Evolutionary conservation across 2,888 invertebrate species (phyloP).

Genomic region (Stenodera caucasica): DNA sequence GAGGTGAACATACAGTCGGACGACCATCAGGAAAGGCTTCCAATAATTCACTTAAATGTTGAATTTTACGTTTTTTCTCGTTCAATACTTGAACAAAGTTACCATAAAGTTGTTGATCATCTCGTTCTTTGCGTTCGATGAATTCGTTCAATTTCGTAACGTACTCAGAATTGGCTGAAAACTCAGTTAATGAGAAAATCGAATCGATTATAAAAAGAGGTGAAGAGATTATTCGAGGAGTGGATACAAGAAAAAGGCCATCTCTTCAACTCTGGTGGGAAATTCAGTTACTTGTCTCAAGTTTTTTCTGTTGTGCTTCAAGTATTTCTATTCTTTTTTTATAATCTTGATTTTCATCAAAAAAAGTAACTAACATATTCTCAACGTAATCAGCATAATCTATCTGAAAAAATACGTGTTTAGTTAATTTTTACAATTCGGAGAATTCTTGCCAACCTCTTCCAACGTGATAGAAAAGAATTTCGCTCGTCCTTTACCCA

Average conservation of each 20-base stretch:
- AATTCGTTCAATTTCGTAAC: conserved; percentile 38
- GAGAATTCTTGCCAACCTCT: too few species aligned
- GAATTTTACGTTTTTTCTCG: conserved; percentile 50
- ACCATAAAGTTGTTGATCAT: conserved; percentile 44
- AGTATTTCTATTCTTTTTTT: conserved; percentile 4
- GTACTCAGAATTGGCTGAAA: conserved; percentile 30
- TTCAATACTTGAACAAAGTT: conserved; percentile 48
- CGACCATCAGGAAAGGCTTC: conserved; percentile 40
- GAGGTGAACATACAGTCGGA: conserved; percentile 31
- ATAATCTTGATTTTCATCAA: conserved; percentile 11
- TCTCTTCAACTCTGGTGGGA: too few species aligned
- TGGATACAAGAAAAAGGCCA: too few species aligned
- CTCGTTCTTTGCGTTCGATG: conserved; percentile 34
- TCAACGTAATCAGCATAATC: conserved; percentile 29
- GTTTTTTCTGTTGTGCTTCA: conserved; percentile 10
- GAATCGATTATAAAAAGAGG: not conserved
- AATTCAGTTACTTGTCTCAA: conserved; percentile 12
- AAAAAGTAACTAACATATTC: conserved; percentile 30
- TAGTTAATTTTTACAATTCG: not conserved
- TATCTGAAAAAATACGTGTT: conserved; percentile 23
- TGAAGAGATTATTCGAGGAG: too few species aligned
- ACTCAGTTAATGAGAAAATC: not conserved
- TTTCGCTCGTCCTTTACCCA: conserved; percentile 25
- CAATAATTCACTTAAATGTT: conserved; percentile 48
- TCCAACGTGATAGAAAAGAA: conserved; percentile 32